A percentile compares a stretch with the other conserved stretches of the same genome.
Evolutionary conservation across 1,140 invertebrate species (phyloP).

Genomic region (Drosophila nannoptera): DNA sequence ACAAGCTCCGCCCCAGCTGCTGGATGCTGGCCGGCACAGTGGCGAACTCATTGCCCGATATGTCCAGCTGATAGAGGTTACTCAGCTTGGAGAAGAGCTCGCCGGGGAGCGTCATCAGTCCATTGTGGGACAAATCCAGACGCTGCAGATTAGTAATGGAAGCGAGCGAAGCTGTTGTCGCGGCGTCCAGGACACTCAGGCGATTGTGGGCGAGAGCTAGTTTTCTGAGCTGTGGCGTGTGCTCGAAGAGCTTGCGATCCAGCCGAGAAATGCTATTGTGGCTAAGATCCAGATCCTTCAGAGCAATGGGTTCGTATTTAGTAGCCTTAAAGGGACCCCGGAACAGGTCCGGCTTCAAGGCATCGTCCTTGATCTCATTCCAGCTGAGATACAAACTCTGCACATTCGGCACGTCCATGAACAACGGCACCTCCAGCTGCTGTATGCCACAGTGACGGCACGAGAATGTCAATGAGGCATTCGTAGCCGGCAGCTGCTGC

Average conservation of each 20-base stretch:
- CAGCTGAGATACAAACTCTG: conserved; percentile 85
- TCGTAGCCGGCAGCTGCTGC: conserved; percentile 78
- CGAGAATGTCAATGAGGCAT: conserved; percentile 71
- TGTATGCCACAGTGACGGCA: conserved; percentile 80
- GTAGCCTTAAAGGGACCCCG: conserved; percentile 81
- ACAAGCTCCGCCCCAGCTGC: conserved; percentile 79
- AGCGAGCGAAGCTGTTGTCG: conserved; percentile 82
- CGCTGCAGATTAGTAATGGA: conserved; percentile 80
- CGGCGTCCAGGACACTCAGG: conserved; percentile 82
- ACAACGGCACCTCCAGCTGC: conserved; percentile 82
- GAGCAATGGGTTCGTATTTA: conserved; percentile 83
- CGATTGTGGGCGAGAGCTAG: conserved; percentile 86
- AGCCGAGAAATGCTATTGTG: conserved; percentile 85
- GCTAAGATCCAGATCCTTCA: conserved; percentile 84
- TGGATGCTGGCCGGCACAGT: conserved; percentile 81
- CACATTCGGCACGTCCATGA: conserved; percentile 84
- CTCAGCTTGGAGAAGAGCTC: conserved; percentile 79
- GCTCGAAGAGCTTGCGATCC: conserved; percentile 85
- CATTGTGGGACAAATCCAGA: conserved; percentile 82
- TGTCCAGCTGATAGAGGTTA: conserved; percentile 80
- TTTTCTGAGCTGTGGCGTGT: conserved; percentile 83
- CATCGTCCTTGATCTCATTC: conserved; percentile 84
- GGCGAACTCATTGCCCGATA: conserved; percentile 81
- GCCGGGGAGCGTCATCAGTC: conserved; percentile 80
- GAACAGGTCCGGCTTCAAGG: conserved; percentile 81